Evolutionary conservation across 2,888 invertebrate genomes (phyloP).

Genomic region (Serripes groenlandicus): DNA sequence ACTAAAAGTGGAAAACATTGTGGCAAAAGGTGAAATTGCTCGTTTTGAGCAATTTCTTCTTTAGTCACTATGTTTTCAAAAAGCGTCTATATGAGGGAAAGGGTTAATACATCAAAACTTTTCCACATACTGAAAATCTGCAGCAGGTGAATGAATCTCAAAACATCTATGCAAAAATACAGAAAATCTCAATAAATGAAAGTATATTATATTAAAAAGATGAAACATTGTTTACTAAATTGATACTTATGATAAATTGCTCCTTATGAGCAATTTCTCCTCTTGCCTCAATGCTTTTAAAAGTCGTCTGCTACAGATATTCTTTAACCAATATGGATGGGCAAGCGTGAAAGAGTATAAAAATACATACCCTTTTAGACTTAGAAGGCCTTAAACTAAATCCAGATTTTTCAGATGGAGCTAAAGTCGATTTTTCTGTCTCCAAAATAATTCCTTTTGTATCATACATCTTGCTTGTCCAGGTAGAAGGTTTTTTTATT

Average conservation of each 20-base stretch:
- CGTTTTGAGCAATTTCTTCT: background rate
- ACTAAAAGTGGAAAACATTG: background rate
- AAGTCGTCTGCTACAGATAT: background rate
- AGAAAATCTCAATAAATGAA: too few species aligned
- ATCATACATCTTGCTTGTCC: constrained; percentile 65
- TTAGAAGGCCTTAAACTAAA: constrained; percentile 34
- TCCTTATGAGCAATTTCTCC: background rate
- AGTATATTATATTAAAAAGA: too few species aligned
- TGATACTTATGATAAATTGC: too few species aligned
- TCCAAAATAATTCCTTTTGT: constrained; percentile 52
- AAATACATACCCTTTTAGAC: constrained; percentile 33
- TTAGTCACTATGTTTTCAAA: background rate
- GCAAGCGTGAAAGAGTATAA: too few species aligned
- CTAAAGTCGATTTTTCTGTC: constrained; percentile 57
- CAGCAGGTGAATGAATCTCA: too few species aligned
- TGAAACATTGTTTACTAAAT: too few species aligned
- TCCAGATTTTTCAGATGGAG: constrained; percentile 54
- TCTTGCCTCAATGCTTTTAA: background rate
- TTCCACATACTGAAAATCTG: too few species aligned
- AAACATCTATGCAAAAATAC: too few species aligned
- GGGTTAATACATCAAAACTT: background rate
- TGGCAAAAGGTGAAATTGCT: background rate
- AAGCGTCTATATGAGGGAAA: background rate
- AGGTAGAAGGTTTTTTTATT: too few species aligned
- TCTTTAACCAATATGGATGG: too few species aligned